A percentile compares a stretch with the other conserved stretches of the same genome.
Evolutionary conservation across 2,797 vertebrate species (phyloP).

Genomic region (Crenuchus spilurus): DNA sequence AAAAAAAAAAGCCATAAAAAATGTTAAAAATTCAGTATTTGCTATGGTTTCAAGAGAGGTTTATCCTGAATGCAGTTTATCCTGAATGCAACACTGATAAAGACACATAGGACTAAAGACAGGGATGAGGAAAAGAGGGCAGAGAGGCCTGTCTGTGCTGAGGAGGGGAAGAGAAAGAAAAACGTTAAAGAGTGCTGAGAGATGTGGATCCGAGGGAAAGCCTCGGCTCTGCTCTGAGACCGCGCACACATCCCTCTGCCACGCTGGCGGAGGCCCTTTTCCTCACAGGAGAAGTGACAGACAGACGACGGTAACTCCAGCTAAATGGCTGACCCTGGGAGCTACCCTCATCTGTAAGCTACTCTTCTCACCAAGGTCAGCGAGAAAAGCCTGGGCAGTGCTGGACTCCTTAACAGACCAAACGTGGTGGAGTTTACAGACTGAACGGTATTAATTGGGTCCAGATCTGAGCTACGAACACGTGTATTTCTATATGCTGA

Average conservation of each 20-base stretch:
- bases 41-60: slow-evolving; percentile 46
- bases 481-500: background rate
- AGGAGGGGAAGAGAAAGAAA: slow-evolving; percentile 56
- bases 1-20: background rate
- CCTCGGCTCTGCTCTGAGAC: slow-evolving; percentile 62
- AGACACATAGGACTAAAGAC: slow-evolving; percentile 43
- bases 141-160: slow-evolving; percentile 51
- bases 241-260: slow-evolving; percentile 46
- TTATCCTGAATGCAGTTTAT: slow-evolving; percentile 50
- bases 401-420: slow-evolving; percentile 30
- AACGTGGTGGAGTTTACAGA: slow-evolving; percentile 43
- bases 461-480: background rate
- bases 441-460: slow-evolving; percentile 21
- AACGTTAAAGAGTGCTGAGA: slow-evolving; percentile 45
- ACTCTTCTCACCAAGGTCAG: slow-evolving; percentile 63
- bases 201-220: slow-evolving; percentile 61
- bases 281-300: slow-evolving; percentile 74
- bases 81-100: slow-evolving; percentile 42
- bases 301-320: slow-evolving; percentile 67
- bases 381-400: slow-evolving; percentile 14
- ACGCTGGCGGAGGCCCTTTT: slow-evolving; percentile 56
- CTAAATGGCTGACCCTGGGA: slow-evolving; percentile 59
- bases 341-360: slow-evolving; percentile 70
- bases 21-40: background rate
- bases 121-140: slow-evolving; percentile 26